Percentiles rank a stretch among this genome's conserved stretches.
These are phyloP conservation scores for Betta splendens DNA, from an alignment of 2,797 vertebrate genomes.

Conservation along the genomic window DNA sequence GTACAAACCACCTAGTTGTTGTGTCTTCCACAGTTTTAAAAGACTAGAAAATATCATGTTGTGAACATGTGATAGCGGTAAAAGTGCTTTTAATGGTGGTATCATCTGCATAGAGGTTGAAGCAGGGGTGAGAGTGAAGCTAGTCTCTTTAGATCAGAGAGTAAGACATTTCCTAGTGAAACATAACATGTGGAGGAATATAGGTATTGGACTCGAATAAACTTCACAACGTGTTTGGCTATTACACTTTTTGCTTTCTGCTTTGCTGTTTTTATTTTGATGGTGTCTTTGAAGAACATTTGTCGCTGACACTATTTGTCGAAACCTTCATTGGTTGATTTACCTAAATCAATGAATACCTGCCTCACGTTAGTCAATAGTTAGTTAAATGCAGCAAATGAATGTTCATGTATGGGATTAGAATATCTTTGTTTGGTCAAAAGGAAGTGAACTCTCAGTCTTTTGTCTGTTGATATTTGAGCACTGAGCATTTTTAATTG, in stretches of 20 bases:
- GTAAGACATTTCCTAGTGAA: background rate
- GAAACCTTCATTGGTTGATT: background rate
- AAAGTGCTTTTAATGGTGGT: slow-evolving; percentile 10
- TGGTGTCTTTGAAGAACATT: background rate
- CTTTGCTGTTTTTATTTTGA: background rate
- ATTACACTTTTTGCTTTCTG: background rate
- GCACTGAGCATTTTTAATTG: background rate
- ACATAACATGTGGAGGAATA: background rate
- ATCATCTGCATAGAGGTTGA: slow-evolving; percentile 44
- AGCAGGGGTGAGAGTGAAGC: background rate
- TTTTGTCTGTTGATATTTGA: background rate
- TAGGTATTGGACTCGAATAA: background rate
- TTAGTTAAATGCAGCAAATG: no score
- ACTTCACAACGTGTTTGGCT: background rate
- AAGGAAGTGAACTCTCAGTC: no score
- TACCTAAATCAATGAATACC: background rate
- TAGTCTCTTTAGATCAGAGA: background rate
- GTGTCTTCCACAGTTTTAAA: background rate
- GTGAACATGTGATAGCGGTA: background rate
- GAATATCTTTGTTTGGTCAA: background rate
- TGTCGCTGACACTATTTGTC: background rate
- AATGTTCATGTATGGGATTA: background rate
- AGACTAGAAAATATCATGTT: background rate
- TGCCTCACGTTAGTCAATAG: no score
- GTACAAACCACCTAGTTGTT: background rate